Evolutionary conservation across 2,888 invertebrate genomes (phyloP), one percentile per base, ranked within the genome.

Genomic region (Hetaerina titia): DNA sequence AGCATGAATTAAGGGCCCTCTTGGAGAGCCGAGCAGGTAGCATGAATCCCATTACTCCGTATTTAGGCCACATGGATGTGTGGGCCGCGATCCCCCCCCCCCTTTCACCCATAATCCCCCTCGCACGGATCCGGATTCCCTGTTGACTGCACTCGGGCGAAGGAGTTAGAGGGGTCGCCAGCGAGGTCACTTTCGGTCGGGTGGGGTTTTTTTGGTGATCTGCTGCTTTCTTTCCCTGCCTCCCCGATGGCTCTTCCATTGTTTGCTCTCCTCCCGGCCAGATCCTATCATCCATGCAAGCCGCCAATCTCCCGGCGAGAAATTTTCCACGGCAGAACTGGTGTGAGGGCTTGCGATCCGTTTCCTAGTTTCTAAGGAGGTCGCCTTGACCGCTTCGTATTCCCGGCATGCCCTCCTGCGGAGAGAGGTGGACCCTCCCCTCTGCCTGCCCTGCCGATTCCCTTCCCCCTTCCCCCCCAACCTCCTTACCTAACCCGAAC

Each of bases 401-500:
- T 92, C 92, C 69, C 69, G 92, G 11, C 92, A 92, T 92, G 92
- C 69, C 25, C 74, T 92, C 92, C 92, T 92, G 92, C 92, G 57
- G 92, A 69, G 92, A 63, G 25, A 22, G 25, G 31, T 25, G 31
- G 81, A 31, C 31, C 25, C 19, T 56, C 69, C 92, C 22, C 22
- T 17, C 56, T 69, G 89, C 22, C 7, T 57, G 22, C 89, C n/a
- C 88, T 19, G 45, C 19, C 88, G 88, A 19, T 56, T 13, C 56
- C n/a, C n/a, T 64, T 64, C 17, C 90, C 63, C 17, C 90, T 60
- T 8, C 60, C n/a, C 63, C 60, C 90, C 88, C 19, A 45, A 45
- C 45, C 22, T 64, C 69, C 31, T 81, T 92, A 19, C 92, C 69
- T 56, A 57, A 56, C 90, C 31, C 90, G 64, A 45, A 31, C n/a